A percentile compares a stretch with the other conserved stretches of the same genome.
phyloP scores from a whole-genome alignment of 2,113 vertebrate genomes.

The Todiramphus saurophagus region DNA sequence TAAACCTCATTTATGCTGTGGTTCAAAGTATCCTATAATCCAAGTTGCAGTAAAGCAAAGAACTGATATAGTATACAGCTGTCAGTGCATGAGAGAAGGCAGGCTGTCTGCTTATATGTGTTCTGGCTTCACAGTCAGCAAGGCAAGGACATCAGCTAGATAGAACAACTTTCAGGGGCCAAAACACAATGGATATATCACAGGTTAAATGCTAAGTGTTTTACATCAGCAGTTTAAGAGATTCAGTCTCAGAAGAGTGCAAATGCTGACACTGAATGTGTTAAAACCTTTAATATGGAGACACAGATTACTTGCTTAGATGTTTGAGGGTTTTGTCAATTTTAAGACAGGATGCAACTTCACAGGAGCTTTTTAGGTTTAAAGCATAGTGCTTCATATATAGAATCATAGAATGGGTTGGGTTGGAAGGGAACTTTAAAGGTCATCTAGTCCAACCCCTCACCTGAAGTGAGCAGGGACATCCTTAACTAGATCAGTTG shows the following conservation, averaged over 20 bases:
- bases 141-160: neutral
- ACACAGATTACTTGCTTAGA: neutral
- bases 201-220: neutral
- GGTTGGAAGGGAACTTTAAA: too few species aligned
- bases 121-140: neutral
- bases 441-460: too few species aligned
- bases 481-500: too few species aligned
- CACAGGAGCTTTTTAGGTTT: neutral
- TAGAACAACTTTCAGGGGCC: neutral
- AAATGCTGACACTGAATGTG: neutral
- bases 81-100: neutral
- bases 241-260: neutral
- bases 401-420: neutral
- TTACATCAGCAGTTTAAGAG: neutral
- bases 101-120: neutral
- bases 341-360: neutral
- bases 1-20: neutral
- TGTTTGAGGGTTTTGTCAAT: neutral
- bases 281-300: neutral
- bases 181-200: neutral
- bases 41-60: neutral
- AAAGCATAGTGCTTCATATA: neutral
- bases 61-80: neutral
- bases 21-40: neutral
- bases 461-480: too few species aligned